Evolutionary conservation across 2,888 invertebrate genomes (phyloP).

Genomic region (Melangyna quadrimaculata): DNA sequence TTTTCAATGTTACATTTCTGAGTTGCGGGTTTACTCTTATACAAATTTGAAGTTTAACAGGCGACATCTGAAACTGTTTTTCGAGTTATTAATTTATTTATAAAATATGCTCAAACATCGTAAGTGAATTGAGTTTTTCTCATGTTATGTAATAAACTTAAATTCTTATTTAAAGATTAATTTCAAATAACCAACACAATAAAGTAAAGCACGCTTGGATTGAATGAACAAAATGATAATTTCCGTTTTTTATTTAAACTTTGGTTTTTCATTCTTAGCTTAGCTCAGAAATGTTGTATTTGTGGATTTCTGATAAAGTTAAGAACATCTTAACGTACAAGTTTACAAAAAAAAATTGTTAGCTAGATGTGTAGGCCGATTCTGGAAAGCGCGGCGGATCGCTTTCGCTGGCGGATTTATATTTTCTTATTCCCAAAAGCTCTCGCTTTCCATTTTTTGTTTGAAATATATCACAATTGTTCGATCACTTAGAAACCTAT

Average conservation of each 20-base stretch:
- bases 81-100: constrained; percentile 62
- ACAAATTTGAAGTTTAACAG: constrained; percentile 32
- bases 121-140: constrained; percentile 27
- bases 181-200: constrained; percentile 56
- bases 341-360: too few relatives aligned
- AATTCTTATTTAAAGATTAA: constrained; percentile 29
- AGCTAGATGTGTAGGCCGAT: too few relatives aligned
- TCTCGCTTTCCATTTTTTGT: too few relatives aligned
- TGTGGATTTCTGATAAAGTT: neutral
- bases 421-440: too few relatives aligned
- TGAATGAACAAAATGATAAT: constrained; percentile 61
- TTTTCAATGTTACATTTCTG: constrained; percentile 57
- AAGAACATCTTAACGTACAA: neutral
- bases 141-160: constrained; percentile 15
- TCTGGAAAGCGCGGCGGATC: too few relatives aligned
- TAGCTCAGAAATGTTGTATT: neutral
- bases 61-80: neutral
- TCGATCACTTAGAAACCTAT: too few relatives aligned
- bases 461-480: too few relatives aligned
- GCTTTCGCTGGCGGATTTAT: too few relatives aligned
- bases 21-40: constrained; percentile 51
- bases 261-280: neutral
- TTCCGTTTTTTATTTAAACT: neutral
- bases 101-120: constrained; percentile 6
- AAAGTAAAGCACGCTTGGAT: constrained; percentile 65